phyloP scores from a whole-genome alignment of 2,888 invertebrate genomes.

The Limnephilus lunatus region DNA sequence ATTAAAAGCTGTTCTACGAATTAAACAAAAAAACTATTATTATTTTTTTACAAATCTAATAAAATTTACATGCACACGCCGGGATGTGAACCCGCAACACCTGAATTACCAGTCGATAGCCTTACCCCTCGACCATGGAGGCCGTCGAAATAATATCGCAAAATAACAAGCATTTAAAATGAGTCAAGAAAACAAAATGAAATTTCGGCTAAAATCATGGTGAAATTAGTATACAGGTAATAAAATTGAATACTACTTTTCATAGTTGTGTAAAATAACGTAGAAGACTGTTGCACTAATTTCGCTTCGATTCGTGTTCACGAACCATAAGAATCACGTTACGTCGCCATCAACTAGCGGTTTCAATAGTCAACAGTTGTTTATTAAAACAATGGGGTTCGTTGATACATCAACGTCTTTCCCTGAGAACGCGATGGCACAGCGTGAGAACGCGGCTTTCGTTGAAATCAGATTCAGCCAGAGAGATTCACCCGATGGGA shows the following conservation, averaged over 20 bases:
- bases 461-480: neutral
- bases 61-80: too few species aligned
- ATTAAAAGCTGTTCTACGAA: too few species aligned
- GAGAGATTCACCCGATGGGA: neutral
- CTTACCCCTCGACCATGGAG: too few species aligned
- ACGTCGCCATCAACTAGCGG: slow-evolving; percentile 39
- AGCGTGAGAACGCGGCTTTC: slow-evolving; percentile 35
- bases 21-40: too few species aligned
- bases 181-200: neutral
- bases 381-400: slow-evolving; percentile 43
- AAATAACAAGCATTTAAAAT: too few species aligned
- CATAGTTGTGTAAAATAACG: neutral
- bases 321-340: neutral
- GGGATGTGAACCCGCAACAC: too few species aligned
- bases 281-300: neutral
- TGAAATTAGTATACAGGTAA: neutral
- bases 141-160: too few species aligned
- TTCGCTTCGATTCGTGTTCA: neutral
- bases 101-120: too few species aligned
- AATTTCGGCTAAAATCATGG: neutral
- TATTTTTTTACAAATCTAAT: too few species aligned
- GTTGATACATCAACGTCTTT: neutral
- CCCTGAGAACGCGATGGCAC: slow-evolving; percentile 34
- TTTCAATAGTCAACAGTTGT: slow-evolving; percentile 11
- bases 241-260: neutral